Evolutionary conservation across 30 jellyfish, hydroid and myxozoan species (phyloP), one percentile per base, ranked within the genome.

Genomic region (Nemopilema nomurai): DNA sequence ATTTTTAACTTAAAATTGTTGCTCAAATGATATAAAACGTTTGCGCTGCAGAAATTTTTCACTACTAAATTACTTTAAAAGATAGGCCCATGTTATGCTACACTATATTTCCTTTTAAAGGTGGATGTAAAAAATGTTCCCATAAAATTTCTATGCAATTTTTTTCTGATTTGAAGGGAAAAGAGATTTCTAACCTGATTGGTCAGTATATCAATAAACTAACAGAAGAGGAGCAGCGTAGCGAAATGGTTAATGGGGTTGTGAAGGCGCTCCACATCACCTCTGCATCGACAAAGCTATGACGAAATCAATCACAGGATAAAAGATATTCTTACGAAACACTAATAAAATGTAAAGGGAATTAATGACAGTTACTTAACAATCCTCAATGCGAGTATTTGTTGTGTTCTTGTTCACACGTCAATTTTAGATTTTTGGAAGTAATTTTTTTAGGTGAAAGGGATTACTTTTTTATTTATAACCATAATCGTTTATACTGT

Each of bases 161-260:
- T 78, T 27, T 51, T 27, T 7, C 71, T 78, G 0, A 3, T 51
- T 84, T 63, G 13, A 62, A 92, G 98, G 97, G 98, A 27, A 92
- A 92, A 72, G 98, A 92, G 65, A 92, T 92, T 22, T 92, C 98
- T 52, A 81, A 79, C 67, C 76, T 92, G 81, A 88, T 92, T 64
- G 96, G 96, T 16, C 92, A 83, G 62, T 92, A 92, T 62, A 82
- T 92, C 27, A 82, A 74, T 74, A 78, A 76, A 33, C 18, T 87
- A 3, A 57, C 96, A 24, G 96, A 67, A 8, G 96, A 91, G 23
- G 88, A 84, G 30, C 89, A 78, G 76, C 77, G 81, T 25, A 80
- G 76, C 1, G 94, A 90, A 0, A 74, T 74, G 82, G 62, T 63
- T n/a, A 84, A 50, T 49, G 93, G 83, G 21, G 79, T 49, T 19